Base-by-base conservation (phyloP, 2,888 invertebrate genomes). In the Parnassius smintheus region DNA sequence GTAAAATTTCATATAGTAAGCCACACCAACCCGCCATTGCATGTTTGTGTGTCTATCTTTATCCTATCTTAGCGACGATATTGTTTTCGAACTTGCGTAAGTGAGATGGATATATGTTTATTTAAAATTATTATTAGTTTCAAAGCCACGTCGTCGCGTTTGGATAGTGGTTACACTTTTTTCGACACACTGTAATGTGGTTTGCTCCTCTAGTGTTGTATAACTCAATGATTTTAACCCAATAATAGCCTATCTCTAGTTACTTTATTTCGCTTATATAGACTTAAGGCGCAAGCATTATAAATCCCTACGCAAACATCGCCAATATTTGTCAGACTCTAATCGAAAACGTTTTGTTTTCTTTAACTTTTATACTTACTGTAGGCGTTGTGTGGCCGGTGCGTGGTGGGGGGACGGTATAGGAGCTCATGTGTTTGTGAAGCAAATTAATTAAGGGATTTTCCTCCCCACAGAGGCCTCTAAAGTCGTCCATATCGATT, bases 401-500 rank as follows among this genome's bases (percentile, higher is more conserved):
- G 1, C 93, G 92, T 1, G 95, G 94, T 65, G 94, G 93, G 2
- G 96, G 96, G 9, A 96, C 96, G 2, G 75, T 79, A 72, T 95
- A 95, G 8, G 92, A 86, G 64, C 93, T 93, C 96, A 98, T 95
- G 73, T 94, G 94, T 35, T 94, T 92, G 74, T 95, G 86, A 56
- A 98, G 87, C 59, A 96, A 93, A 66, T 95, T 94, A 68, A 96
- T 95, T 10, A 98, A 85, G 0, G 95, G 93, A 81, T 97, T 96
- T 74, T 94, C 93, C 0, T 94, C 92, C 0, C 97, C 97, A 74
- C 98, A 98, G 1, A 96, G 79, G 0, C 97, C 97, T 64, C 93
- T 93, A 80, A 97, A 98, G 81, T 98, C 98, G 65, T 98, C 98
- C 97, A 97, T 97, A 71, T 96, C 96, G 55, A 97, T 95, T 35